phyloP scores from a whole-genome alignment of 2,888 invertebrate genomes.

The Actias luna region DNA sequence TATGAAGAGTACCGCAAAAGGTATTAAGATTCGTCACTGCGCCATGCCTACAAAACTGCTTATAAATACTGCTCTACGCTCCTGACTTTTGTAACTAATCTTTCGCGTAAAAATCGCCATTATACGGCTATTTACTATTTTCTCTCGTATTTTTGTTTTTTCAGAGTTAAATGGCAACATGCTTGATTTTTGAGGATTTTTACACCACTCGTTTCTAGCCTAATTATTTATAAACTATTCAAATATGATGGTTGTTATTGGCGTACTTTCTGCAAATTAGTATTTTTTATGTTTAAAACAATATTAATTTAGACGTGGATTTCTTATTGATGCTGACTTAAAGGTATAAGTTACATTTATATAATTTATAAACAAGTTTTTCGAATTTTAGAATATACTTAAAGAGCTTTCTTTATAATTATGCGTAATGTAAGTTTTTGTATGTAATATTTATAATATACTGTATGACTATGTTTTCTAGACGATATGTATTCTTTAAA shows the following conservation, averaged over 20 bases:
- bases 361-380: no score
- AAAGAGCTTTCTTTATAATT: not conserved
- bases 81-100: constrained; percentile 79
- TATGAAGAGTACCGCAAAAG: constrained; percentile 36
- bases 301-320: constrained; percentile 58
- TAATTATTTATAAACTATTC: constrained; percentile 61
- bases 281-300: constrained; percentile 70
- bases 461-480: no score
- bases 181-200: constrained; percentile 62
- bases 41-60: constrained; percentile 74
- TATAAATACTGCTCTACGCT: constrained; percentile 81
- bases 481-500: no score
- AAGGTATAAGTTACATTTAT: no score
- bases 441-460: no score
- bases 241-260: constrained; percentile 63
- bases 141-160: constrained; percentile 67
- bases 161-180: constrained; percentile 67
- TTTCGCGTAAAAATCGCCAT: constrained; percentile 79
- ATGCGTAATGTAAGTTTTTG: no score
- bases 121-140: constrained; percentile 80
- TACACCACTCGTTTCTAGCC: constrained; percentile 44
- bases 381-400: not conserved
- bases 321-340: constrained; percentile 36
- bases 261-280: constrained; percentile 59
- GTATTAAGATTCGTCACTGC: constrained; percentile 49